Evolutionary conservation across 2,113 vertebrate species (phyloP), one percentile per base, ranked within the genome.

Genomic region (Falco punctatus): DNA sequence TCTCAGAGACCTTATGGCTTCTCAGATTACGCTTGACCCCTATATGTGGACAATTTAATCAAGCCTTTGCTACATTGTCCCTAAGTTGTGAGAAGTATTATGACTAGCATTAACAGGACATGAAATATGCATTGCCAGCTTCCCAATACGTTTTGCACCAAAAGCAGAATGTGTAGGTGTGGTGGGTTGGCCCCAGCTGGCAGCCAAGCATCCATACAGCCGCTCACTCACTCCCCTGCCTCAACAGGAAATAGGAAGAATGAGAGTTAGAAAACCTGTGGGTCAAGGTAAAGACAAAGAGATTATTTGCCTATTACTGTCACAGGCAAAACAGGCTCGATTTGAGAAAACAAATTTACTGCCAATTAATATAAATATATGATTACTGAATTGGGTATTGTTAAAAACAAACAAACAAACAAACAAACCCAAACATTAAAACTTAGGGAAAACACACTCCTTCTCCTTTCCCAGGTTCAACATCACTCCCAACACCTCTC

Each of bases 201-300:
- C 23, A 61, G 16, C 38, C 61, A 33, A 38, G 46, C 54, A n/a
- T 48, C 23, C 62, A 16, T 30, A 5, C n/a, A 40, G 30, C 40
- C 0, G 1, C 48, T 62, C n/a, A 2, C 30, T 57, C 18, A 5
- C 20, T 27, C 17, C n/a, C 7, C 48, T 4, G 8, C 26, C 26
- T 28, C 33, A 66, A 17, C 46, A 30, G 5, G 5, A 10, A 77
- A 54, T 30, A 17, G 24, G 30, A 64, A 64, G 24, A 70, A 57
- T 27, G 13, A 70, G 30, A 35, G 32, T 49, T 17, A 44, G 42
- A 70, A 71, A 71, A 71, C 16, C 13, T 59, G 15, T n/a, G 10
- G 44, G 40, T 69, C 38, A 59, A 33, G 18, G 6, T 67, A 35
- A 70, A 70, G 27, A 13, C 46, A 44, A 21, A 65, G 61, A 42